These are phyloP conservation scores for Cirrhinus molitorella DNA, from an alignment of 2,797 vertebrate genomes.

Conservation along the genomic window DNA sequence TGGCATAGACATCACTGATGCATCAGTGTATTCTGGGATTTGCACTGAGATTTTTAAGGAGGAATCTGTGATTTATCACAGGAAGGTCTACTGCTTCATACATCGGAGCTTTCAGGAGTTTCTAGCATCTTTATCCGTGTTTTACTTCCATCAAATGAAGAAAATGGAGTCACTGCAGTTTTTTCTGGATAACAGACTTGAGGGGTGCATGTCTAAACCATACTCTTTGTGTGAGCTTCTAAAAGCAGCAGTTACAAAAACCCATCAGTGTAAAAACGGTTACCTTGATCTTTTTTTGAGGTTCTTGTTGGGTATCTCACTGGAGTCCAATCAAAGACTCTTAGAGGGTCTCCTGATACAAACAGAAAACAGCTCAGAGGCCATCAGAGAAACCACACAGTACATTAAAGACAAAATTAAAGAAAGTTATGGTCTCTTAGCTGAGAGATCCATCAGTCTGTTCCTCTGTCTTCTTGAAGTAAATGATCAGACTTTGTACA, in stretches of 20 bases:
- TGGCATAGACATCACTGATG: too few species aligned
- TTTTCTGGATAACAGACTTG: not conserved
- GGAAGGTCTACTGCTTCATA: not conserved
- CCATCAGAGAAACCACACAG: not conserved
- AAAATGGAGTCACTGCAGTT: not conserved
- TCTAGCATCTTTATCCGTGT: not conserved
- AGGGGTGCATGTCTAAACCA: not conserved
- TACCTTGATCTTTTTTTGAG: not conserved
- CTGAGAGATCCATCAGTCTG: too few species aligned
- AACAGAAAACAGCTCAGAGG: not conserved
- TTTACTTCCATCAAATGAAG: not conserved
- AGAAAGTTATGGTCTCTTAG: too few species aligned
- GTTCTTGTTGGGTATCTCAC: not conserved
- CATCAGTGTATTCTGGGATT: too few species aligned
- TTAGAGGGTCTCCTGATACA: not conserved
- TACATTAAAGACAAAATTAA: too few species aligned
- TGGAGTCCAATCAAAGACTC: not conserved
- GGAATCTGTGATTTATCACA: not conserved
- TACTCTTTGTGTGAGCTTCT: not conserved
- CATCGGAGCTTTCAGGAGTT: conserved; percentile 9
- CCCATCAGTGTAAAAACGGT: not conserved
- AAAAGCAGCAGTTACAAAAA: not conserved
- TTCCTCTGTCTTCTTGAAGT: too few species aligned
- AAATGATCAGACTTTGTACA: too few species aligned
- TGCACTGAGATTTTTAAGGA: too few species aligned